Base-by-base conservation (phyloP, 2,113 vertebrate genomes). In the Eurystomus gularis region DNA sequence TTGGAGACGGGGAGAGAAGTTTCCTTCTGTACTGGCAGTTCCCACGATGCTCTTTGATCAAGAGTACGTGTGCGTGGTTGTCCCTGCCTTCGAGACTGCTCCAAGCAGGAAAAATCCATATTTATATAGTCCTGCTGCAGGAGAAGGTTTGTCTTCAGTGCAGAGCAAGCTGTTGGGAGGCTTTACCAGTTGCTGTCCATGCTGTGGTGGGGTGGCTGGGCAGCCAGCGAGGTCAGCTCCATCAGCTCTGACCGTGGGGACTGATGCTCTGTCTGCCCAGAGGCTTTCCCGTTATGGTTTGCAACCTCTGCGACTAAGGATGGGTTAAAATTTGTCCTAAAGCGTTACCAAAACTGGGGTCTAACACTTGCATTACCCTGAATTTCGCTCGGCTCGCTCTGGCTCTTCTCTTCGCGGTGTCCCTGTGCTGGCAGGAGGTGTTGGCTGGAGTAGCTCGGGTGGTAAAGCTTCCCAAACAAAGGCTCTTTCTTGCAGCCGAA, bases 361-460 rank as follows among this genome's bases (percentile, higher is more conserved):
- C 33, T 55, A 24, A 33, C 17, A 0, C 46, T 23, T 33, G n/a
- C 6, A 2, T 52, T 23, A 10, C 3, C 26, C 15, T 29, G 6
- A 33, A 15, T 29, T 15, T 55, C 49, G 37, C 52, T 13, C 10
- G 1, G 31, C 13, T 24, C 13, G 52, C 44, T 17, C 33, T 26
- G 37, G 10, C n/a, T n/a, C n/a, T n/a, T 29, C 31, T 35, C n/a
- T 23, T 18, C 7, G 6, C 21, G 37, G 31, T 8, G 8, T 17
- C 42, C 31, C 49, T 23, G 9, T 0, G 0, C 68, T 9, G 21
- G 29, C 18, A n/a, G 48, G 31, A 60, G 72, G 9, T 25, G 11
- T 10, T 7, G 23, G 11, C 17, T 7, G 15, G 20, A 18, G 6
- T 42, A 4, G 49, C 70, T 18, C 11, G 35, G 18, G 0, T 11